Percentiles rank a stretch among this genome's conserved stretches.
phyloP scores from a whole-genome alignment of 2,113 vertebrate genomes.

The Campylorhamphus procurvoides region DNA sequence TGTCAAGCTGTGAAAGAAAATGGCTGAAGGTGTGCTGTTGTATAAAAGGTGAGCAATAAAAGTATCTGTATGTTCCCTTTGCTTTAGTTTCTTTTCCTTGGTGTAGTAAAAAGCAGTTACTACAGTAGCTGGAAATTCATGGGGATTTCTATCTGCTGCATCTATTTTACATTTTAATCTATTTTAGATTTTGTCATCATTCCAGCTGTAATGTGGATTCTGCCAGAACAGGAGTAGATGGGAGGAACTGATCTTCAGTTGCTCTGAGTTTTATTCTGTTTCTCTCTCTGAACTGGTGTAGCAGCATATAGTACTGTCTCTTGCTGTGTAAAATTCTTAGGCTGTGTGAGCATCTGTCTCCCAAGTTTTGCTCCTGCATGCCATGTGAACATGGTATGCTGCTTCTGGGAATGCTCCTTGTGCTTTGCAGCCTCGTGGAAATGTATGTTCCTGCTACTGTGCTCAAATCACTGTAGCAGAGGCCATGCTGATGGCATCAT shows the following conservation, averaged over 20 bases:
- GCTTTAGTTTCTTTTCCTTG: slow-evolving; percentile 56
- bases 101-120: background rate
- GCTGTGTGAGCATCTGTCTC: background rate
- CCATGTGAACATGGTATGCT: accelerated
- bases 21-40: slow-evolving; percentile 86
- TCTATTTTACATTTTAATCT: background rate
- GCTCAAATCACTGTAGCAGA: background rate
- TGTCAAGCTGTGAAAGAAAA: slow-evolving; percentile 86
- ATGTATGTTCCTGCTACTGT: background rate
- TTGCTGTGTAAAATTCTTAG: background rate
- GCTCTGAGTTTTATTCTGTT: background rate
- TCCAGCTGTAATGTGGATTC: background rate
- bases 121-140: background rate
- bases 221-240: background rate
- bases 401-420: background rate
- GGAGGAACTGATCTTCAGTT: background rate
- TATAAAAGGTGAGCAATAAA: slow-evolving; percentile 91
- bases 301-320: accelerated
- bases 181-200: background rate
- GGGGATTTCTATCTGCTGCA: background rate
- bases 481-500: background rate
- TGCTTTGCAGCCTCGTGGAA: background rate
- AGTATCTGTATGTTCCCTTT: slow-evolving; percentile 73
- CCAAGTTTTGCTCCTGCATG: background rate
- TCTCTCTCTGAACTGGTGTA: background rate